Base-by-base conservation (phyloP, 2,113 vertebrate species). In the Prolemur simus region DNA sequence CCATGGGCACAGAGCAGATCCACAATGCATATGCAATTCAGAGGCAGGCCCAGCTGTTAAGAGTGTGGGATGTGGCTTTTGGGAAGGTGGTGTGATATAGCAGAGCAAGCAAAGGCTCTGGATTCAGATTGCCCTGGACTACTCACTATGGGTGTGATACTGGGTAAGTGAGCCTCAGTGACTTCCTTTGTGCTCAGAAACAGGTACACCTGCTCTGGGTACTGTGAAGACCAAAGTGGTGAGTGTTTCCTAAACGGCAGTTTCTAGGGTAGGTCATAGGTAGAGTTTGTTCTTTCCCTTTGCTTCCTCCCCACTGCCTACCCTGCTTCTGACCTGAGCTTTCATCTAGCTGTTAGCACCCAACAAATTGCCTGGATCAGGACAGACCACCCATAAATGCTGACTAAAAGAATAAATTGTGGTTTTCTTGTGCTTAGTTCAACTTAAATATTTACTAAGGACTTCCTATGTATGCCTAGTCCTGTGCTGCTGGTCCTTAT, bases 91-190 rank as follows among this genome's bases (percentile, higher is more conserved):
- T 10, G 32, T 5, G 39, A 42, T 27, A 0, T 0, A 27, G n/a
- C 5, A 39, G 23, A 52, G 47, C 23, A 25, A 68, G 58, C 18
- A 42, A 54, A 42, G 64, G 32, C 17, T 20, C 6, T 8, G 12
- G 60, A 47, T 6, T 21, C 52, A 47, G 11, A 63, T 8, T 4
- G 0, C 9, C 4, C 27, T 74, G 20, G 45, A 25, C 45, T 0
- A 0, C 60, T 17, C 20, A 1, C 69, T 7, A 4, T 1, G 0
- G 34, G 27, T 3, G 12, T 2, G 85, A 39, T 5, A 13, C 1
- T 0, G 11, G 37, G 20, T 21, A 6, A 49, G n/a, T 29, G 45
- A 37, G 52, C n/a, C 60, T 32, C 3, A 6, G 68, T 3, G 49
- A 66, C 86, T 6, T 15, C 84, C 58, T 63, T 1, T 71, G 54